Conservation (phyloP, 2,888 invertebrate genomes). For the Taphrorychus bicolor region DNA sequence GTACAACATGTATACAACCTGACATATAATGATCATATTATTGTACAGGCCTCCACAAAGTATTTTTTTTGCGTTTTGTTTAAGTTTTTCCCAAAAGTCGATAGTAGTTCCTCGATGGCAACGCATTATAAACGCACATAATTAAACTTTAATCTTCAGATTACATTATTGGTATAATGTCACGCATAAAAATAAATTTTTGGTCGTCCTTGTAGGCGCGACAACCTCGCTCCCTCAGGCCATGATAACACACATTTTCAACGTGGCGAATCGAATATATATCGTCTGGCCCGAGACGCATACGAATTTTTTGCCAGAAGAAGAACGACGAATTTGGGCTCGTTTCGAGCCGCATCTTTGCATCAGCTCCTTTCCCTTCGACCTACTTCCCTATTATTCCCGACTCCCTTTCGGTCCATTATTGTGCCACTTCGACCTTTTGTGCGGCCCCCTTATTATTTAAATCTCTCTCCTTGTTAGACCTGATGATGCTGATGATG, state of each 20-base stretch:
- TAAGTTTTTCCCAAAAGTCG: neutral
- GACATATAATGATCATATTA: no score
- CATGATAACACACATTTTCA: neutral
- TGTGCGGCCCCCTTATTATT: neutral
- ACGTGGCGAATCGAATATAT: neutral
- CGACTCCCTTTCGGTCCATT: neutral
- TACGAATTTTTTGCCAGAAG: slow-evolving; percentile 3
- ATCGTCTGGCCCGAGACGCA: slow-evolving; percentile 1
- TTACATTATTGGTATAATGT: neutral
- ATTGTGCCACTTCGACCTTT: neutral
- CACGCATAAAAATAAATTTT: slow-evolving; percentile 1
- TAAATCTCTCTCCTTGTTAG: neutral
- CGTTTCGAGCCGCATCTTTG: neutral
- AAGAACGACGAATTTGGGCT: no score
- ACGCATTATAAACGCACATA: neutral
- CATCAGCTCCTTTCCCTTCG: neutral
- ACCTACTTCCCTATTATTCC: neutral
- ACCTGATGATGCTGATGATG: no score
- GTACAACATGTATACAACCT: no score
- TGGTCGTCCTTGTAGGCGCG: slow-evolving; percentile 2
- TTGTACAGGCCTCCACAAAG: no score
- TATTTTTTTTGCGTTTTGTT: neutral
- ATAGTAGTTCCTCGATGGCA: neutral
- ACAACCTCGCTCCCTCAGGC: slow-evolving; percentile 4
- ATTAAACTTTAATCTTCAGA: neutral